Percentiles rank a stretch among this genome's conserved stretches.
phyloP scores from a whole-genome alignment of 2,888 invertebrate species.

The Nemoura dubitans region DNA sequence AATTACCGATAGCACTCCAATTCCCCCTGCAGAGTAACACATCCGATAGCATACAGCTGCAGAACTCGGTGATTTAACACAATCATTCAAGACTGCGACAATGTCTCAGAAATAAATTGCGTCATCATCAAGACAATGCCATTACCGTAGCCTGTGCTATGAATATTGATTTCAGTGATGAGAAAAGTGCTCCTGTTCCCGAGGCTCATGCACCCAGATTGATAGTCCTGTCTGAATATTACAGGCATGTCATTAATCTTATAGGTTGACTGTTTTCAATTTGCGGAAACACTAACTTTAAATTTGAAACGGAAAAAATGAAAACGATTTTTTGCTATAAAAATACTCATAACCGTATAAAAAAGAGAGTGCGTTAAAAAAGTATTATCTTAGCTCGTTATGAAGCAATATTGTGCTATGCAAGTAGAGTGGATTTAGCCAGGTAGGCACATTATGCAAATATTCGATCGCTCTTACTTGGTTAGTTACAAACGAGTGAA shows the following conservation, averaged over 20 bases:
- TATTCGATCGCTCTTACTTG: not conserved
- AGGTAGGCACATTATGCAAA: not conserved
- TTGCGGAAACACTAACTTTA: not conserved
- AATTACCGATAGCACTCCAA: not conserved
- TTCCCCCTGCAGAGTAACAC: not conserved
- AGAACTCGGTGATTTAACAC: not conserved
- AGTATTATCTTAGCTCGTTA: not conserved
- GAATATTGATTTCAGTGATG: not conserved
- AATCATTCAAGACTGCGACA: slow-evolving; percentile 3
- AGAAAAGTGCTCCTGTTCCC: not conserved
- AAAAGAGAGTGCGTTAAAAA: not conserved
- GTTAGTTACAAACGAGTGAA: not conserved
- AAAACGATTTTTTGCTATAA: not conserved
- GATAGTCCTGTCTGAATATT: not conserved
- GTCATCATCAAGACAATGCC: not conserved
- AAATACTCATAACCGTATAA: not conserved
- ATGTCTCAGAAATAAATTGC: not conserved
- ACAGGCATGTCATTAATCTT: not conserved
- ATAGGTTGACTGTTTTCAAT: slow-evolving; percentile 9
- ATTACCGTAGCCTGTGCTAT: not conserved
- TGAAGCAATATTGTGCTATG: not conserved
- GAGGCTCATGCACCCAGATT: not conserved
- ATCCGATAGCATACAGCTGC: not conserved
- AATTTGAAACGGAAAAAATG: not conserved
- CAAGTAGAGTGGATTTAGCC: not conserved